Evolutionary conservation across 2,113 vertebrate species (phyloP), one percentile per base, ranked within the genome.

Genomic region (Dicentrarchus labrax): DNA sequence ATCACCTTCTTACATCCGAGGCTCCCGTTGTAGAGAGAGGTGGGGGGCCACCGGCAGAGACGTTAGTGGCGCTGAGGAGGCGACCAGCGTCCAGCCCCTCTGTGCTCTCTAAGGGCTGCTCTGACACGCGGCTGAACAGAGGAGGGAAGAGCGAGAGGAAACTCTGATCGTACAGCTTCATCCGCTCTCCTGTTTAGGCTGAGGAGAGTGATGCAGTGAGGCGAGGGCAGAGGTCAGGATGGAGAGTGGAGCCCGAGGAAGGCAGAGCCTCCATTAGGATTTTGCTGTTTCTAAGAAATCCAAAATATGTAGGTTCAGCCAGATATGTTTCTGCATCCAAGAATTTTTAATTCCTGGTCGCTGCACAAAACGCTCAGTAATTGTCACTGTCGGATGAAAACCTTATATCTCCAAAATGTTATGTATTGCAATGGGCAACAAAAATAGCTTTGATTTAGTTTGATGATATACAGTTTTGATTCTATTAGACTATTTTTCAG

Each of bases 201-300:
- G 45, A 3, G n/a, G 74, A 24, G 22, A 8, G 30, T 2, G 24
- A 62, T n/a, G 60, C 0, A 1, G 5, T 0, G 38, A 71, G 80
- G 47, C 48, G 81, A 76, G 80, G 75, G 39, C 76, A 81, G 13
- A 80, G 75, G 87, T 90, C 81, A 81, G 22, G 43, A 13, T 4
- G 45, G 16, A 66, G 67, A 24, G 72, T 21, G 1, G 9, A 53
- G 47, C 8, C 89, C 3, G 43, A 64, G 72, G 6, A 2, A 47
- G 12, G 24, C 62, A 5, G 4, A 56, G n/a, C 56, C 50, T 67
- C 19, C 17, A 2, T 66, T 7, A 47, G 13, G 36, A 68, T 80
- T 65, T 66, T 0, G 22, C 2, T 8, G 21, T 65, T 76, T 67
- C 65, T 64, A 3, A 47, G 22, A 59, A 65, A 15, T 66, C 39